Evolutionary conservation across 2,888 invertebrate genomes (phyloP).

Genomic region (Callinectes sapidus): DNA sequence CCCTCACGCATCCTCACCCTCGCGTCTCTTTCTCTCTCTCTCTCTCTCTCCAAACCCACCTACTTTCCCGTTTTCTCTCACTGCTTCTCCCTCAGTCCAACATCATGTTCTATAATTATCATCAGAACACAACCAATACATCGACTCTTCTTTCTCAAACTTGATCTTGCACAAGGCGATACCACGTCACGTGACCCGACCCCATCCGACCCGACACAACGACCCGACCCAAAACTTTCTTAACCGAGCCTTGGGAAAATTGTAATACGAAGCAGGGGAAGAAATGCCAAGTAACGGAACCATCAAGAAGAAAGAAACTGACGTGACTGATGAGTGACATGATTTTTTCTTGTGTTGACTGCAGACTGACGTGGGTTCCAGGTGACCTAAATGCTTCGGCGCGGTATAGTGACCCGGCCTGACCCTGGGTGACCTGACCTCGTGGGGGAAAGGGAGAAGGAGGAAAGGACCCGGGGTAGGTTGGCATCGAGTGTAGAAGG

Average conservation of each 20-base stretch:
- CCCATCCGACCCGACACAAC: conserved; percentile 16
- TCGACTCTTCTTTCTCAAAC: not conserved
- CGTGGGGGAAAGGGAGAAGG: not conserved
- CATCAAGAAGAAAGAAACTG: not conserved
- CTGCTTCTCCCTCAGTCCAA: not conserved
- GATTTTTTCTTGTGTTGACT: conserved; percentile 4
- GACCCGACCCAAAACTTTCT: conserved; percentile 7
- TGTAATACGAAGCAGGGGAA: not conserved
- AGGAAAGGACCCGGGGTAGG: not conserved
- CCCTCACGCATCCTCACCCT: not conserved
- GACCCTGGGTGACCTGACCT: conserved; percentile 39
- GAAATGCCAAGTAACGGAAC: conserved; percentile 6
- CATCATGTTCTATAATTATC: conserved; percentile 1
- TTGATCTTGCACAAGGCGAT: conserved; percentile 18
- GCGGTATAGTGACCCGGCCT: conserved; percentile 31
- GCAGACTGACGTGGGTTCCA: not conserved
- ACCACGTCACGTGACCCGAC: not conserved
- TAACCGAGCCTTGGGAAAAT: not conserved
- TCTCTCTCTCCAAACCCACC: not conserved
- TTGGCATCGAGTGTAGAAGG: not conserved
- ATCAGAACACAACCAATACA: not conserved
- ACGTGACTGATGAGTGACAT: conserved; percentile 24
- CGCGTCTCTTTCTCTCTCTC: not conserved
- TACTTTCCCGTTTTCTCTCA: not conserved
- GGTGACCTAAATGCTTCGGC: conserved; percentile 3